Conservation (phyloP, 1,140 invertebrate genomes). For the Drosophila sp. region DNA sequence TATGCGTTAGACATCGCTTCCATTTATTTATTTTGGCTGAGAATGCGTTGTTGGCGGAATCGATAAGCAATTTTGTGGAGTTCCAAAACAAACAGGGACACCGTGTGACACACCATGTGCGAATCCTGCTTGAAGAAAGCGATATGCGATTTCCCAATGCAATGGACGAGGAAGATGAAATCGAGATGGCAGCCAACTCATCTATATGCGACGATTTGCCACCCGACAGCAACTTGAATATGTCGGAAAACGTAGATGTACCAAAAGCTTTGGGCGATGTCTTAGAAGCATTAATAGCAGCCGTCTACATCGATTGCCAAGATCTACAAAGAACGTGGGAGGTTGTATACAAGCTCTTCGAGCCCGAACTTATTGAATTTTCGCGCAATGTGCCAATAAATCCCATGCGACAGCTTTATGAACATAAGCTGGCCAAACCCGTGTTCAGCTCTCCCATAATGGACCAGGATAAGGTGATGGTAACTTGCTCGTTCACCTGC, state of each 20-base stretch:
- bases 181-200: background rate
- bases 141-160: slow-evolving; percentile 71
- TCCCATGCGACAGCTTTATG: slow-evolving; percentile 92
- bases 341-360: slow-evolving; percentile 90
- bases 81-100: slow-evolving; percentile 89
- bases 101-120: slow-evolving; percentile 86
- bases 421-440: slow-evolving; percentile 86
- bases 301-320: slow-evolving; percentile 95
- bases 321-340: slow-evolving; percentile 92
- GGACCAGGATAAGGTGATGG: slow-evolving; percentile 84
- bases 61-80: slow-evolving; percentile 91
- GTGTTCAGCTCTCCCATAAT: slow-evolving; percentile 83
- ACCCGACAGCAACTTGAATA: slow-evolving; percentile 47
- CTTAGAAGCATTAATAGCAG: slow-evolving; percentile 96
- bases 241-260: slow-evolving; percentile 91
- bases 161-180: slow-evolving; percentile 64
- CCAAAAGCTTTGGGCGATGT: slow-evolving; percentile 97
- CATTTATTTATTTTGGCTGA: slow-evolving; percentile 89
- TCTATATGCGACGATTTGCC: slow-evolving; percentile 1
- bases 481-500: slow-evolving; percentile 86
- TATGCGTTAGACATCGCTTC: slow-evolving; percentile 93
- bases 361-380: slow-evolving; percentile 90
- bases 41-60: slow-evolving; percentile 86
- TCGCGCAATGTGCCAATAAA: slow-evolving; percentile 93
- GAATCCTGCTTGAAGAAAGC: slow-evolving; percentile 88